Evolutionary conservation across 2,888 invertebrate species (phyloP).

Genomic region (Macrophya annulata): DNA sequence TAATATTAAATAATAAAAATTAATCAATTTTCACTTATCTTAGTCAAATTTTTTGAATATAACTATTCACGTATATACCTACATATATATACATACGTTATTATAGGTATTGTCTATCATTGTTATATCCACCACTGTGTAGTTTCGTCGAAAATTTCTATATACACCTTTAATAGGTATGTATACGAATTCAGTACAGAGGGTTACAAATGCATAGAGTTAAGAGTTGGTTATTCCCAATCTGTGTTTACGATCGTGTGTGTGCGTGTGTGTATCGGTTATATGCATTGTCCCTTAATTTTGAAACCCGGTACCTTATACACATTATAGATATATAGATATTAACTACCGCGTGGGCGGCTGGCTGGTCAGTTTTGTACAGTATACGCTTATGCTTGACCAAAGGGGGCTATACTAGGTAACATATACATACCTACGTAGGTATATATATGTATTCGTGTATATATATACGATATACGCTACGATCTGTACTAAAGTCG

Average conservation of each 20-base stretch:
- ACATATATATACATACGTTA: no score
- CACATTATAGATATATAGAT: neutral
- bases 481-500: neutral
- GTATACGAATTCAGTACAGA: no score
- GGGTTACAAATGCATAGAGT: neutral
- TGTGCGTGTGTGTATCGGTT: neutral
- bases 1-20: no score
- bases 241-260: no score
- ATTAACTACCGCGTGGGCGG: slow-evolving; percentile 38
- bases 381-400: neutral
- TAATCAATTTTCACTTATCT: no score
- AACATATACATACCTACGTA: no score
- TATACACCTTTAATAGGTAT: no score
- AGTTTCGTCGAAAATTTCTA: no score
- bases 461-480: neutral
- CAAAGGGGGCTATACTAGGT: neutral
- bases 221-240: neutral
- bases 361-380: slow-evolving; percentile 43
- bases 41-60: no score
- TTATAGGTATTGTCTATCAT: no score
- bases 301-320: neutral
- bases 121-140: no score
- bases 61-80: no score
- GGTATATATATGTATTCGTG: neutral
- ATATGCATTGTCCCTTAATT: slow-evolving; percentile 38